Base-by-base conservation (phyloP, 2,797 vertebrate genomes). In the Trichosurus vulpecula region DNA sequence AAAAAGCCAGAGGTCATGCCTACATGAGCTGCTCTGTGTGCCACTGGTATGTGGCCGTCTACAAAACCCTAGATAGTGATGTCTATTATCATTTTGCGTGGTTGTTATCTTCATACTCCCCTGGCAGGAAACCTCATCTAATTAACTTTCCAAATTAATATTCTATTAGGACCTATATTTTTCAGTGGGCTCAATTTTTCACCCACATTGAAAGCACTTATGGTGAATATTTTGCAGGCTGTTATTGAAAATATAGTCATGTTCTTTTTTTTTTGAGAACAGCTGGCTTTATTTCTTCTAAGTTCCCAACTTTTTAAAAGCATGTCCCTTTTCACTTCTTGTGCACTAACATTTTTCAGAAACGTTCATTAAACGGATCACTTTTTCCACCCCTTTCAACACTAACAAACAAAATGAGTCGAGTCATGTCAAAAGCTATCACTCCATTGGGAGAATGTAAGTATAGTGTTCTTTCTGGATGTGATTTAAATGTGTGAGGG, bases 371-470 rank as follows among this genome's bases (percentile, higher is more conserved):
- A 97, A 97, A 52, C 90, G 92, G 97, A 96, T 98, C 94, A 96
- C 93, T 96, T 97, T 97, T 98, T 97, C 97, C 90, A 97, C 93
- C 91, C 74, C 93, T 97, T 97, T 98, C 96, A 97, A 96, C 96
- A 96, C 95, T 92, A 95, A 90, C 93, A 97, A 98, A 97, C 95
- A 98, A 98, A 97, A 97, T 96, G 97, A 97, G 95, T 97, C 97
- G 96, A 97, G 91, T 97, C 91, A 95, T 97, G 92, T 97, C 97
- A 96, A 96, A 97, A 95, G 92, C 94, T 95, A 97, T 92, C 95
- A 95, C 91, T 96, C 95, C 52, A 47, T 74, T 91, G 96, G 96
- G 95, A 94, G 92, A 93, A 93, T 89, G 89, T 87, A 95, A 95
- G 58, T 54, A 94, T 52, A 96, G 81, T 92, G 55, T n/a, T 93